Percentiles rank a stretch among this genome's conserved stretches.
Evolutionary conservation across 1,140 invertebrate genomes (phyloP).

Genomic region (Catajapyx aquilonaris): DNA sequence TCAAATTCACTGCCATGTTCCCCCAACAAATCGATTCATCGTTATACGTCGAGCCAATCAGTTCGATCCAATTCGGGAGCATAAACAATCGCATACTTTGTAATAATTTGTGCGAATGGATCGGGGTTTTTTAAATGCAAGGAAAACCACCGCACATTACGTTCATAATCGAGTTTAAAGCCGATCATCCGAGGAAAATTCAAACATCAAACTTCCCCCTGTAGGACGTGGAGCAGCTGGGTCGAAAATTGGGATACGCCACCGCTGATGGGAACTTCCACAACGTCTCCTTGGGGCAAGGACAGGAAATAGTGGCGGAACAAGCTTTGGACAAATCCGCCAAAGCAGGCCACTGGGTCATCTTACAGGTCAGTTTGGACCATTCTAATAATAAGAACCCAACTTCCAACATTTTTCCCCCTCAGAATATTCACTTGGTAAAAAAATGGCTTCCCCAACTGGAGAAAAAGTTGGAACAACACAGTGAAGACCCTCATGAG

Average conservation of each 20-base stretch:
- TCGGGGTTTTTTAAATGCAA: too few relatives aligned
- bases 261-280: constrained; percentile 71
- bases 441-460: constrained; percentile 77
- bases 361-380: constrained; percentile 69
- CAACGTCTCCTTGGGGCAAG: constrained; percentile 91
- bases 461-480: constrained; percentile 77
- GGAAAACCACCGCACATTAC: too few relatives aligned
- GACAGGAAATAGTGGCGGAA: constrained; percentile 86
- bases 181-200: too few relatives aligned
- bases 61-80: too few relatives aligned
- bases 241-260: constrained; percentile 62
- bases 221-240: constrained; percentile 73
- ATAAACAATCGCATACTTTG: too few relatives aligned
- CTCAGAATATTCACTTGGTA: constrained; percentile 85
- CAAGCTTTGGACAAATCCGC: constrained; percentile 70
- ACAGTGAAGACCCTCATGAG: constrained; percentile 45
- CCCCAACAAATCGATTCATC: too few relatives aligned
- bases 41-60: too few relatives aligned
- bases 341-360: constrained; percentile 81
- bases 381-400: neutral
- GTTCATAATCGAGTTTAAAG: too few relatives aligned
- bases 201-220: constrained; percentile 4
- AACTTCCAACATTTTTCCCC: constrained; percentile 4
- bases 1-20: too few relatives aligned
- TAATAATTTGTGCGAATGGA: too few relatives aligned